Evolutionary conservation across 2,888 invertebrate species (phyloP), one percentile per base, ranked within the genome.

Genomic region (Eupithecia centaureata): DNA sequence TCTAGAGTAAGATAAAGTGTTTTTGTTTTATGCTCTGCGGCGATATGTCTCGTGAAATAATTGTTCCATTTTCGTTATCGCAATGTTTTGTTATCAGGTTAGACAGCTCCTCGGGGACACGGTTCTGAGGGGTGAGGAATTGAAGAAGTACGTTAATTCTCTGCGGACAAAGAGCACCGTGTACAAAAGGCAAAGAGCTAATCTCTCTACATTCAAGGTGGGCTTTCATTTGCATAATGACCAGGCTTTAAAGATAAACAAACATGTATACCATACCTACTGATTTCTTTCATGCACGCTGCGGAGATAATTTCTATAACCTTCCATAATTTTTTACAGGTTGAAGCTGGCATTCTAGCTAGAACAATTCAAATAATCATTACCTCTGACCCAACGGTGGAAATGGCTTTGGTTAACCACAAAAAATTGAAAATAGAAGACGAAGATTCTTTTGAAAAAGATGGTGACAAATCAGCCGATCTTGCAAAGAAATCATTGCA

Each of bases 71-170:
- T 62, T 57, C 30, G 65, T 56, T 63, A 68, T 73, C 62, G 65
- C 47, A 56, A 68, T 73, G 68, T 76, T 70, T 71, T 67, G 72
- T 63, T 77, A 77, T 68, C 74, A 87, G 91, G 90, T 94, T 8
- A 90, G 91, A 69, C 91, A 93, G 75, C 86, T 94, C 25, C 86
- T 94, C 54, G 96, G 96, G 3, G 96, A 96, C 71, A 95, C 95
- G 65, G 94, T 96, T 25, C 92, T 97, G 27, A 94, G 96, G 77
- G 97, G 97, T 30, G 97, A 97, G 72, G 97, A 98, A 89, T 95
- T 97, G 82, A 97, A 97, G 86, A 95, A 95, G 76, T 98, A 97
- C 86, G 96, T 98, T 18, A 96, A 95, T 80, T 95, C 96, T 75
- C 89, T 98, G 71, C 94, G 97, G 67, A 95, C 96, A 61, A 97